Evolutionary conservation across 1,140 invertebrate species (phyloP), one percentile per base, ranked within the genome.

Genomic region (Heliconius congener): DNA sequence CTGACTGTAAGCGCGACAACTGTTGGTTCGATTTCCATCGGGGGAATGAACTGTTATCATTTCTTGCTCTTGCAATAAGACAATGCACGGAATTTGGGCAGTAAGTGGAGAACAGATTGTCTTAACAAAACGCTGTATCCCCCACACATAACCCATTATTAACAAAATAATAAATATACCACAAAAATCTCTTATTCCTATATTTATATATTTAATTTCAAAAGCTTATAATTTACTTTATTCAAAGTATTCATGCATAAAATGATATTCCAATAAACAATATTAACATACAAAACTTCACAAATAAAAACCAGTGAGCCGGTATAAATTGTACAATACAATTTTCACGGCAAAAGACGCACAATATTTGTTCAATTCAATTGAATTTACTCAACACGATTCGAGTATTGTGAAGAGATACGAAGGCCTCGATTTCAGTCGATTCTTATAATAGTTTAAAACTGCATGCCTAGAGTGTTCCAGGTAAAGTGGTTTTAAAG

Each of bases 311-410:
- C 74, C 71, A 80, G 71, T 76, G 72, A 81, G 76, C 55, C 74
- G 75, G 39, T 83, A 85, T 85, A 83, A 85, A 83, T 87, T 83
- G 81, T 82, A 83, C 82, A 85, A 87, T 86, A 79, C 83, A 77
- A 80, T 83, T 77, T 82, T 82, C 81, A 80, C 77, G 74, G 78
- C 73, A 79, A 81, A 81, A 83, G 81, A 80, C 82, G 80, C 82
- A 82, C 83, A 81, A 88, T 84, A 87, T 86, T 88, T 85, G 83
- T 83, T 80, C 82, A 73, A 74, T 84, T 82, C 85, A 79, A 88
- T 88, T 82, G 80, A 86, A 83, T 87, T 87, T 82, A 83, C 80
- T 85, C 81, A 84, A 88, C 82, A 82, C 79, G 79, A 86, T 81
- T 71, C 72, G 57, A 73, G 82, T 76, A 82, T 84, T 85, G 83